Conservation (phyloP, 2,113 vertebrate genomes). For the Laticauda laticaudata region DNA sequence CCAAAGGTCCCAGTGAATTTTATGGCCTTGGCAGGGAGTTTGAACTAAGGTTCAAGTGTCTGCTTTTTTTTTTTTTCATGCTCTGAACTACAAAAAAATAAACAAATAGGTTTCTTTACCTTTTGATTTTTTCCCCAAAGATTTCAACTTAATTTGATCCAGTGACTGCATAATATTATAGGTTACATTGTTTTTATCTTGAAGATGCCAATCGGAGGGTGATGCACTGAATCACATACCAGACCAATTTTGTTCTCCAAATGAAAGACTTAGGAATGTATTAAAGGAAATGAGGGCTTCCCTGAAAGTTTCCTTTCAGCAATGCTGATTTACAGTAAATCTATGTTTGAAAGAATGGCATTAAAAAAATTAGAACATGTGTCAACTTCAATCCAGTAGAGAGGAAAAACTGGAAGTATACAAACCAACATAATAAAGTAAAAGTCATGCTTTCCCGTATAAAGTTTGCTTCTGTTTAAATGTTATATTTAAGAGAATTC, state of each 20-base stretch:
- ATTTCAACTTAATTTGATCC: conserved; percentile 53
- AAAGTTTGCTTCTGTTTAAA: conserved; percentile 44
- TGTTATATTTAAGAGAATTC: conserved; percentile 24
- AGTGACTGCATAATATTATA: conserved; percentile 32
- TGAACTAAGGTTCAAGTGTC: background rate
- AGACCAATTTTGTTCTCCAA: conserved; percentile 51
- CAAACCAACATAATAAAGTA: conserved; percentile 30
- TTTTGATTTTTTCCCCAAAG: conserved; percentile 42
- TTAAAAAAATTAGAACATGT: conserved; percentile 44
- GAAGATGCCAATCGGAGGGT: conserved; percentile 52
- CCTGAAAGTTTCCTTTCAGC: conserved; percentile 57
- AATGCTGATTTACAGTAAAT: conserved; percentile 37
- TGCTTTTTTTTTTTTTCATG: background rate
- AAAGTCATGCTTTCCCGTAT: background rate
- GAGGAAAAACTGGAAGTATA: conserved; percentile 30
- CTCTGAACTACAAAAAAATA: background rate
- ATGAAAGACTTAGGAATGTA: conserved; percentile 54
- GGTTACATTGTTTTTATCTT: conserved; percentile 29
- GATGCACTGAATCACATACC: conserved; percentile 43
- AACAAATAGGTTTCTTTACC: background rate
- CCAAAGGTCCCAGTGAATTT: background rate
- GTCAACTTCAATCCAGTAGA: conserved; percentile 38
- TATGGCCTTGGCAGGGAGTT: background rate
- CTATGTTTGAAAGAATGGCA: conserved; percentile 33
- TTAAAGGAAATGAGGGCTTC: conserved; percentile 52